phyloP scores from a whole-genome alignment of 2,888 invertebrate genomes.

The Operophtera brumata region DNA sequence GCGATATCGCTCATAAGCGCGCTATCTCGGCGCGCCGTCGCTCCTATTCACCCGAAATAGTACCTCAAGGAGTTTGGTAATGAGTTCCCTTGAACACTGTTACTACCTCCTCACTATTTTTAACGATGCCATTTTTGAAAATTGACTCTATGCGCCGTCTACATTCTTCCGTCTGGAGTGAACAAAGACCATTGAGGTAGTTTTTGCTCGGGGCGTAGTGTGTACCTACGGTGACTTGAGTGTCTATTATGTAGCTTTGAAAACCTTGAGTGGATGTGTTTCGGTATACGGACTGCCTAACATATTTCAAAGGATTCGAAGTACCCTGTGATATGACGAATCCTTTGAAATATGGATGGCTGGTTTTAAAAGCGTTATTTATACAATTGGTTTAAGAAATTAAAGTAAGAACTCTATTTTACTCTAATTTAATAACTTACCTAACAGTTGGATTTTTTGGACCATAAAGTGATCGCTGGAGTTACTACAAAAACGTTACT shows the following conservation, averaged over 20 bases:
- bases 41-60: conserved; percentile 76
- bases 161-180: conserved; percentile 32
- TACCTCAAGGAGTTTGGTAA: conserved; percentile 77
- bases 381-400: too few species aligned
- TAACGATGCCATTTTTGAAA: conserved; percentile 65
- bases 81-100: conserved; percentile 71
- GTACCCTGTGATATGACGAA: not conserved
- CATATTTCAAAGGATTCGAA: not conserved
- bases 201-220: conserved; percentile 20
- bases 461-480: too few species aligned
- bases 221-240: conserved; percentile 23
- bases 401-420: too few species aligned
- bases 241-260: conserved; percentile 25
- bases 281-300: conserved; percentile 7
- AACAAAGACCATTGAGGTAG: conserved; percentile 28
- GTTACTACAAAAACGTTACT: too few species aligned
- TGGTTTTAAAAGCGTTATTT: too few species aligned
- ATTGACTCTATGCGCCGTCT: conserved; percentile 49
- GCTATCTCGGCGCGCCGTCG: conserved; percentile 65
- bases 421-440: too few species aligned
- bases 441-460: too few species aligned
- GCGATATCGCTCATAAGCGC: conserved; percentile 75
- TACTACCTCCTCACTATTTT: conserved; percentile 63
- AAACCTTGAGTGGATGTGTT: conserved; percentile 17
- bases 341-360: not conserved